phyloP scores from a whole-genome alignment of 2,888 invertebrate genomes.

The Pegoplata infirma region DNA sequence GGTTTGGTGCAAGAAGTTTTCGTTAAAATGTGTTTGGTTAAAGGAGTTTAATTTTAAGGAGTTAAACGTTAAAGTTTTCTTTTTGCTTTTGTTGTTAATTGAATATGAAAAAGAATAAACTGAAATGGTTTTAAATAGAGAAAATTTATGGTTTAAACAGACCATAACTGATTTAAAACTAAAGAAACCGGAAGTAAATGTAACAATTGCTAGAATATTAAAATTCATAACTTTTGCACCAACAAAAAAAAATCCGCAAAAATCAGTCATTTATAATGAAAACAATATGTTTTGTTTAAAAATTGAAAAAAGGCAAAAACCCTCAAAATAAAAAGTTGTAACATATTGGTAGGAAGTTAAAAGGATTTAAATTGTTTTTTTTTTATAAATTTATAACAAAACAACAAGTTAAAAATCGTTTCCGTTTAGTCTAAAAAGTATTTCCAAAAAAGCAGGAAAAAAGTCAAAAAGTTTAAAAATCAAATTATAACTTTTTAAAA shows the following conservation, averaged over 20 bases:
- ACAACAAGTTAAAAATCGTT: conserved; percentile 57
- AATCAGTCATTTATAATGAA: conserved; percentile 23
- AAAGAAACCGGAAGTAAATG: conserved; percentile 53
- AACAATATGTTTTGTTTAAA: neutral
- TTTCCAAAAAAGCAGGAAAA: no score
- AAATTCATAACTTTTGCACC: neutral
- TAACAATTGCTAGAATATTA: conserved; percentile 56
- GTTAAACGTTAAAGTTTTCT: conserved; percentile 36
- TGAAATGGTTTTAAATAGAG: neutral
- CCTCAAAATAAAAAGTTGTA: no score
- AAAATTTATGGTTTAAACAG: neutral
- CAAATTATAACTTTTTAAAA: conserved; percentile 60
- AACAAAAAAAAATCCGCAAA: neutral
- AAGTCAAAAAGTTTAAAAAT: conserved; percentile 38
- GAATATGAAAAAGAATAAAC: conserved; percentile 42
- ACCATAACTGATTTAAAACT: conserved; percentile 28
- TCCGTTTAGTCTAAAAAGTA: conserved; percentile 44
- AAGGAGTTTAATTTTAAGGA: conserved; percentile 7
- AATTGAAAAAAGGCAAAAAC: conserved; percentile 3
- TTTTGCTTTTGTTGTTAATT: conserved; percentile 38
- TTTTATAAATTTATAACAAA: conserved; percentile 8
- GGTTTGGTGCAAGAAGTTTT: no score
- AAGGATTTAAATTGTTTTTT: conserved; percentile 24
- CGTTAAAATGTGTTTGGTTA: no score
- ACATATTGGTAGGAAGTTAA: conserved; percentile 40